Evolutionary conservation across 2,797 vertebrate genomes (phyloP).

Genomic region (Melanitta fusca): DNA sequence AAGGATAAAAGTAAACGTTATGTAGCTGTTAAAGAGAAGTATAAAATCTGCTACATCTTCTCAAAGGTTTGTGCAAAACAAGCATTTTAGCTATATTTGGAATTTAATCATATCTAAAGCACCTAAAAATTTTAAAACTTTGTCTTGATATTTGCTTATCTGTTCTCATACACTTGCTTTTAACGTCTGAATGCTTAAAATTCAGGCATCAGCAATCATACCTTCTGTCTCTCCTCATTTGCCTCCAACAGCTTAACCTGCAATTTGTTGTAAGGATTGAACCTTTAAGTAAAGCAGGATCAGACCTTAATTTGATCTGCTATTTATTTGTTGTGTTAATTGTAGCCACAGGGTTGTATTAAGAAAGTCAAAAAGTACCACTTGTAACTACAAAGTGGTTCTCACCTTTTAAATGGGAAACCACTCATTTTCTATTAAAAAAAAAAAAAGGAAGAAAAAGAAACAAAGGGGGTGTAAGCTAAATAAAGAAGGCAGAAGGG

Average conservation of each 20-base stretch:
- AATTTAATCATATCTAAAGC: background rate
- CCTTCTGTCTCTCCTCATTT: slow-evolving; percentile 57
- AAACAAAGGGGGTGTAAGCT: slow-evolving; percentile 41
- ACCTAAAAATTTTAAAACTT: background rate
- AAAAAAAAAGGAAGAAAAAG: slow-evolving; percentile 8
- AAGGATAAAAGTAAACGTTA: background rate
- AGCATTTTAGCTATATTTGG: background rate
- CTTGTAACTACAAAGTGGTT: slow-evolving; percentile 72
- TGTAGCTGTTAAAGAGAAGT: background rate
- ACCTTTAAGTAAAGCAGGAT: slow-evolving; percentile 51
- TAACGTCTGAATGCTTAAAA: slow-evolving; percentile 36
- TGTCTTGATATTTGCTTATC: background rate
- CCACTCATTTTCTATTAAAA: slow-evolving; percentile 64
- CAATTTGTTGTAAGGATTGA: slow-evolving; percentile 54
- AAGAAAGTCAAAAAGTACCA: slow-evolving; percentile 74
- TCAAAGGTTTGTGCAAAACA: background rate
- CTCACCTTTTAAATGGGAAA: slow-evolving; percentile 73
- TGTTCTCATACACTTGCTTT: background rate
- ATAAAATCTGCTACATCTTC: background rate
- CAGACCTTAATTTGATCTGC: slow-evolving; percentile 70
- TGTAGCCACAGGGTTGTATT: slow-evolving; percentile 75
- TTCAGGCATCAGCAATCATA: background rate
- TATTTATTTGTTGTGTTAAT: slow-evolving; percentile 72
- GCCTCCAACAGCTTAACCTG: slow-evolving; percentile 46
- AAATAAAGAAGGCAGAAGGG: slow-evolving; percentile 64